A percentile compares a stretch with the other conserved stretches of the same genome.
phyloP scores from a whole-genome alignment of 2,113 vertebrate species.

The Myocastor coypus region DNA sequence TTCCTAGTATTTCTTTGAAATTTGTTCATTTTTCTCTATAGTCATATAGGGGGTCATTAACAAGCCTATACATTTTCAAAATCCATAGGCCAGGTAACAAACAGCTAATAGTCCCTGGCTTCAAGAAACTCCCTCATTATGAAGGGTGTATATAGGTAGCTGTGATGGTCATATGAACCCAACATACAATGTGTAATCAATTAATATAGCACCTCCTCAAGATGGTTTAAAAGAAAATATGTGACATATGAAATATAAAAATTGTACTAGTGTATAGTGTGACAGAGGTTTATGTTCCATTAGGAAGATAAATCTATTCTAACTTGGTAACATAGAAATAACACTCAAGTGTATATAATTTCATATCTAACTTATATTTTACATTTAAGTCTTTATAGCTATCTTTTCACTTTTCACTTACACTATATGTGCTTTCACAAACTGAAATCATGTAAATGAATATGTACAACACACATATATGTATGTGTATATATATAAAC shows the following conservation, averaged over 20 bases:
- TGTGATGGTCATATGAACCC: background rate
- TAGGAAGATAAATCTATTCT: background rate
- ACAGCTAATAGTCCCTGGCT: background rate
- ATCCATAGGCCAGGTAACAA: background rate
- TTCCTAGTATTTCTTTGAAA: background rate
- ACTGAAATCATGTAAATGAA: conserved; percentile 43
- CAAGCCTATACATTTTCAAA: background rate
- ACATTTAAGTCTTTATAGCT: conserved; percentile 31
- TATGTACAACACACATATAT: background rate
- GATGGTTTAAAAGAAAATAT: conserved; percentile 52
- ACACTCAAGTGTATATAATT: background rate
- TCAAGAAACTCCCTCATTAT: background rate
- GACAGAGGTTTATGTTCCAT: background rate
- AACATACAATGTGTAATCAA: background rate
- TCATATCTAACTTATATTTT: background rate
- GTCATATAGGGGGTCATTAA: background rate
- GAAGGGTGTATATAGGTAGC: background rate
- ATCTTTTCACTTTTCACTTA: background rate
- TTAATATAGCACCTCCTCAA: background rate
- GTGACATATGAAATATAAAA: conserved; percentile 3
- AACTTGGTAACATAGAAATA: conserved; percentile 48
- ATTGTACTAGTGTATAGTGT: background rate
- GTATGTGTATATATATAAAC: background rate
- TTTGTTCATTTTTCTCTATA: conserved; percentile 20
- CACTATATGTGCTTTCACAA: background rate